These are phyloP conservation scores for Aproaerema taeniolella DNA, from an alignment of 2,888 invertebrate species.

Conservation along the genomic window DNA sequence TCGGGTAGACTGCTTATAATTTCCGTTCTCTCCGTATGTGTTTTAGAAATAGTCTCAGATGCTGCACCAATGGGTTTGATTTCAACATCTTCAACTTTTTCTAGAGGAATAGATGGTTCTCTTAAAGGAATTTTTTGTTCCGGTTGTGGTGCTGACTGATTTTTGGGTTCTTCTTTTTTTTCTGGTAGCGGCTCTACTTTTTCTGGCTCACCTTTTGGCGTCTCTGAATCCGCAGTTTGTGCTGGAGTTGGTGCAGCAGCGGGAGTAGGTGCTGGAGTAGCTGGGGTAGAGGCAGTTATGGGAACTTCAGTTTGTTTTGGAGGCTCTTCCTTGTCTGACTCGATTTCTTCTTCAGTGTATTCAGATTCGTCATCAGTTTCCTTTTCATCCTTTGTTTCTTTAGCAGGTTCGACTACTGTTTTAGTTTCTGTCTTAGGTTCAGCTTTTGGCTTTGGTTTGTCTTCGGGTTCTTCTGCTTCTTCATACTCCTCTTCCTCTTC, in stretches of 20 bases:
- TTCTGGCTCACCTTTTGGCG: constrained; percentile 18
- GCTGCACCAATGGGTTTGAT: constrained; percentile 63
- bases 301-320: constrained; percentile 15
- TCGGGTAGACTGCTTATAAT: constrained; percentile 50
- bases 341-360: constrained; percentile 27
- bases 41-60: constrained; percentile 51
- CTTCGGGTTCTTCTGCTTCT: constrained; percentile 22
- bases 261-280: background rate
- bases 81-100: constrained; percentile 67
- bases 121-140: constrained; percentile 44
- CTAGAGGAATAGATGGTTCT: constrained; percentile 62
- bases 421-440: constrained; percentile 19
- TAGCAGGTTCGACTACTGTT: constrained; percentile 14
- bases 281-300: background rate
- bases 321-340: constrained; percentile 25
- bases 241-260: constrained; percentile 14
- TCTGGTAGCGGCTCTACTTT: constrained; percentile 16
- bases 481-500: constrained; percentile 24
- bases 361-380: constrained; percentile 29
- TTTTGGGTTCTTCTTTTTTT: constrained; percentile 15
- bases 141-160: constrained; percentile 19
- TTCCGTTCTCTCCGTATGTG: constrained; percentile 58
- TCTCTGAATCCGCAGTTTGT: no score
- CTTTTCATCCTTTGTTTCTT: constrained; percentile 17
- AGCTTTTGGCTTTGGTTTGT: constrained; percentile 15